These are phyloP conservation scores for Drosophila peninsularis DNA, from an alignment of 2,888 invertebrate genomes.

Conservation along the genomic window DNA sequence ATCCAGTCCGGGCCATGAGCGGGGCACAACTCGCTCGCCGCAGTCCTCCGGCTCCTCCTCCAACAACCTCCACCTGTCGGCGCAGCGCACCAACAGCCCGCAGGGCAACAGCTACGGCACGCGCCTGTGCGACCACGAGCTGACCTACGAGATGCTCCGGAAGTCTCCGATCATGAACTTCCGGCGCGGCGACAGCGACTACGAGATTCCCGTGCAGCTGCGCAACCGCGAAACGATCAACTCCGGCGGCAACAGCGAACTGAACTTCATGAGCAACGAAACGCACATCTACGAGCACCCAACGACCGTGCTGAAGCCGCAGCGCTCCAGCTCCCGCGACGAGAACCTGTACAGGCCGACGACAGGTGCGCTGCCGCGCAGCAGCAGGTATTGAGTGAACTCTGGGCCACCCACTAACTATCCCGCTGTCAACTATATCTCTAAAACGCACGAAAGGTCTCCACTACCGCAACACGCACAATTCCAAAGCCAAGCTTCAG, in stretches of 20 bases:
- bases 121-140: slow-evolving; percentile 84
- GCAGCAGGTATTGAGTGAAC: slow-evolving; percentile 82
- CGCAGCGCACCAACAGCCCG: slow-evolving; percentile 82
- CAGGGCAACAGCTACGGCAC: slow-evolving; percentile 83
- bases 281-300: slow-evolving; percentile 83
- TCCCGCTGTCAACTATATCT: slow-evolving; percentile 19
- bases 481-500: slow-evolving; percentile 45
- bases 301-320: slow-evolving; percentile 74
- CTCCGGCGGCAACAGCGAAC: slow-evolving; percentile 82
- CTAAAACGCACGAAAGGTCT: slow-evolving; percentile 41
- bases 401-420: not conserved
- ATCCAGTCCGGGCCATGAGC: slow-evolving; percentile 65
- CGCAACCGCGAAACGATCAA: slow-evolving; percentile 83
- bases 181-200: slow-evolving; percentile 80
- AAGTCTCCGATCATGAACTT: slow-evolving; percentile 84
- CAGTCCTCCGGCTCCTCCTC: slow-evolving; percentile 82
- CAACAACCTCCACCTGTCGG: slow-evolving; percentile 72
- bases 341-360: slow-evolving; percentile 77
- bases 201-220: slow-evolving; percentile 77
- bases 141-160: slow-evolving; percentile 84
- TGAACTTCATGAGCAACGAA: slow-evolving; percentile 83
- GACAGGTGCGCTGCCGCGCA: slow-evolving; percentile 57
- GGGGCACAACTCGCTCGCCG: slow-evolving; percentile 76
- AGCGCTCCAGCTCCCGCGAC: slow-evolving; percentile 75
- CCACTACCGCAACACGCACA: slow-evolving; percentile 25